phyloP scores from a whole-genome alignment of 2,888 invertebrate species.

The Mactromeris polynyma region DNA sequence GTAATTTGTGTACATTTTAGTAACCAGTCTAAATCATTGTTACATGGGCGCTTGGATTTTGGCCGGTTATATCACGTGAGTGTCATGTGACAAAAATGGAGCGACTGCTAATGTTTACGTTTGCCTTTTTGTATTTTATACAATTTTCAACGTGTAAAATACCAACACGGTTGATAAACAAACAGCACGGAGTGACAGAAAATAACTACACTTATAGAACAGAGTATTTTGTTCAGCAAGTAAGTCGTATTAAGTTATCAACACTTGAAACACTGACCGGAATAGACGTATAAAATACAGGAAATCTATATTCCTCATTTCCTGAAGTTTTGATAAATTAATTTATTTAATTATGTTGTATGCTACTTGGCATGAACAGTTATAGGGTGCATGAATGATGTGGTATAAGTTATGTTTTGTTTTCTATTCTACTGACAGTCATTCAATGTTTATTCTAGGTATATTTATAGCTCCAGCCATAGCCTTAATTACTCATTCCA shows the following conservation, averaged over 20 bases:
- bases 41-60: not conserved
- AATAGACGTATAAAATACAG: not conserved
- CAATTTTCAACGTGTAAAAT: not conserved
- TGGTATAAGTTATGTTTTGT: no score
- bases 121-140: not conserved
- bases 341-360: no score
- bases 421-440: no score
- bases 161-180: not conserved
- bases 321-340: no score
- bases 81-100: constrained; percentile 35
- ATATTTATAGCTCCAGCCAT: no score
- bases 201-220: constrained; percentile 70
- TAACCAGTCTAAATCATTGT: constrained; percentile 1
- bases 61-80: constrained; percentile 15
- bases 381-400: no score
- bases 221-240: constrained; percentile 61
- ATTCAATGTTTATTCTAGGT: no score
- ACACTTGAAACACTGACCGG: not conserved
- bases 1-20: not conserved
- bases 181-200: not conserved
- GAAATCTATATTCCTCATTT: no score
- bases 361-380: no score
- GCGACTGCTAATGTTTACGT: not conserved
- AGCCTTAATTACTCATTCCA: no score
- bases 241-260: constrained; percentile 42